Conservation (phyloP, 2,113 vertebrate genomes). For the Calidris pugnax region DNA sequence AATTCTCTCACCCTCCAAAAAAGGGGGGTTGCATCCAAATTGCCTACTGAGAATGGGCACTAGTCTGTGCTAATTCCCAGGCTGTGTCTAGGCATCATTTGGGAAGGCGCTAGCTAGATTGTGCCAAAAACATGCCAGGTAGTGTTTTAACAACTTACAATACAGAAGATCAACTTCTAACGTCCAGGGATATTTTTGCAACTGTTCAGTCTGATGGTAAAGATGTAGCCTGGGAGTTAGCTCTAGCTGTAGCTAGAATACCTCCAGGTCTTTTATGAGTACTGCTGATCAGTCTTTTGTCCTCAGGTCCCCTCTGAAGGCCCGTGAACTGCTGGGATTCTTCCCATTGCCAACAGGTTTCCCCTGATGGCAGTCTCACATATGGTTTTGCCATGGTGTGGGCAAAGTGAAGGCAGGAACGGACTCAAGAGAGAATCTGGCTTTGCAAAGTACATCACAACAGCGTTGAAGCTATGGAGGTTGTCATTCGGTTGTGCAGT, state of each 20-base stretch:
- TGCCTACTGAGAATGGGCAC: conserved; percentile 31
- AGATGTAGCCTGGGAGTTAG: background rate
- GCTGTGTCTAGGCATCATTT: background rate
- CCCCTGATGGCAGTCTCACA: background rate
- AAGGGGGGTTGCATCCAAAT: conserved; percentile 21
- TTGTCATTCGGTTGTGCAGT: background rate
- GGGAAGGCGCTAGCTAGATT: background rate
- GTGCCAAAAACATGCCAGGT: conserved; percentile 32
- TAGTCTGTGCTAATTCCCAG: conserved; percentile 44
- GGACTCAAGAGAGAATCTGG: background rate
- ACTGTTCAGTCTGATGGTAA: background rate
- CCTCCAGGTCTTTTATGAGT: background rate
- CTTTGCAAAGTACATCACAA: background rate
- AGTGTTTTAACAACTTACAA: conserved; percentile 25
- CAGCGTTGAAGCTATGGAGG: background rate
- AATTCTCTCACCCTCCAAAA: conserved; percentile 35
- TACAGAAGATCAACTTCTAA: background rate
- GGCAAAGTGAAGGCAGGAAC: background rate
- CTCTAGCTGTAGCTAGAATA: background rate
- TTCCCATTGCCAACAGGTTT: background rate
- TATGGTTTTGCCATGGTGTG: background rate
- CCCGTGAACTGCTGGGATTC: background rate
- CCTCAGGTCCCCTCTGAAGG: background rate
- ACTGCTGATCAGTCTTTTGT: background rate
- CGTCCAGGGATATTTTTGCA: background rate